Percentiles rank a stretch among this genome's conserved stretches.
phyloP scores from a whole-genome alignment of 2,113 vertebrate species.

The Lamprologus speciosus region DNA sequence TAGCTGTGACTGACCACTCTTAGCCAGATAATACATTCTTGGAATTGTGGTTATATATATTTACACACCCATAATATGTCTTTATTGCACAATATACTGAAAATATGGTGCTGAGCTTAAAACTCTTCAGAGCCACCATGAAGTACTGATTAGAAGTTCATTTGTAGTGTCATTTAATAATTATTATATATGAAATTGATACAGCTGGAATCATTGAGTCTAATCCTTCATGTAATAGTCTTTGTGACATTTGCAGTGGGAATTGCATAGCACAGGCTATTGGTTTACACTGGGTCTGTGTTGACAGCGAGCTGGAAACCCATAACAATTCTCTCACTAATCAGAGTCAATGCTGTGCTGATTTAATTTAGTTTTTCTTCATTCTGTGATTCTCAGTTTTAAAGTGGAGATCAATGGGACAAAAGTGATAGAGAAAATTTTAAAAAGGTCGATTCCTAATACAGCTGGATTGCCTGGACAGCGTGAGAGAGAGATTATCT shows the following conservation, averaged over 20 bases:
- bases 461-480: neutral
- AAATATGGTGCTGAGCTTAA: neutral
- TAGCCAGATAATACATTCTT: neutral
- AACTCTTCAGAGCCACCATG: neutral
- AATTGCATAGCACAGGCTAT: slow-evolving; percentile 34
- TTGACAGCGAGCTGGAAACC: neutral
- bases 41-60: neutral
- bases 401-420: neutral
- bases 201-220: neutral
- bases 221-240: neutral
- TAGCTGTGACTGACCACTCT: neutral
- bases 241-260: slow-evolving; percentile 35
- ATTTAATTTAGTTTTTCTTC: neutral
- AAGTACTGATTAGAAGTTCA: neutral
- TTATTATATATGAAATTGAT: neutral
- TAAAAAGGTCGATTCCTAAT: neutral
- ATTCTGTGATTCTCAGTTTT: neutral
- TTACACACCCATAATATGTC: neutral
- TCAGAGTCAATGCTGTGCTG: neutral
- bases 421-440: neutral
- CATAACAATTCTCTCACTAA: neutral
- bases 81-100: neutral
- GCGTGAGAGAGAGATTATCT: neutral
- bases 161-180: neutral
- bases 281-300: slow-evolving; percentile 32